Evolutionary conservation across 2,888 invertebrate genomes (phyloP), one percentile per base, ranked within the genome.

Genomic region (Amblyteles armatorius): DNA sequence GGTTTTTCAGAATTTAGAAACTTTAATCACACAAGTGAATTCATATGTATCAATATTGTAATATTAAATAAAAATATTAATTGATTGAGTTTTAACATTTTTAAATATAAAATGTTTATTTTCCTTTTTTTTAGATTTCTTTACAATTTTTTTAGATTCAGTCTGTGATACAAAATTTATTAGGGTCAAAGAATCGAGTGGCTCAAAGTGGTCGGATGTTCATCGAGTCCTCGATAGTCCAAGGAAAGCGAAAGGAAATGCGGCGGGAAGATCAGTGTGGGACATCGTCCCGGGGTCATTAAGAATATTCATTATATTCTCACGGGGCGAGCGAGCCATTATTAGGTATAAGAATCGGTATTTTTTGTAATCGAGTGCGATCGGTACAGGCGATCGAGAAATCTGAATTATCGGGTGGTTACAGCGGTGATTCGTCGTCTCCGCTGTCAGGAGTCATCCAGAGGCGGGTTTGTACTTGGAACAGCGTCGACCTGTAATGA

Each of bases 191-290:
- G 19, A 52, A 52, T 52, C 52, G 52, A 52, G 19, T 16, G 44
- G 19, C 52, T 19, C 0, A n/a, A 19, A 57, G 9, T 57, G 4
- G 13, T 22, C 4, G 57, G 11, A 22, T 57, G 57, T 57, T 26
- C 3, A 22, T 5, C 11, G 26, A 22, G 11, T 4, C 4, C 9
- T 13, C 57, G 57, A 11, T 9, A 26, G 68, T 57, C 52, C 22
- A 74, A 82, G 69, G 78, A 79, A 74, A 84, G 74, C 78, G 71
- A 84, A 73, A 82, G 84, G 79, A 84, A 78, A 74, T 74, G 55
- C 36, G 22, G 11, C 9, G 52, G 13, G 55, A 57, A 72, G 55
- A 36, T 29, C 6, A 13, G 40, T 57, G 13, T 13, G 40, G 36
- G 22, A 55, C 11, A 22, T n/a, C 7, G 52, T 52, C 36, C 19